phyloP scores from a whole-genome alignment of 2,888 invertebrate species.

The Pyralis farinalis region DNA sequence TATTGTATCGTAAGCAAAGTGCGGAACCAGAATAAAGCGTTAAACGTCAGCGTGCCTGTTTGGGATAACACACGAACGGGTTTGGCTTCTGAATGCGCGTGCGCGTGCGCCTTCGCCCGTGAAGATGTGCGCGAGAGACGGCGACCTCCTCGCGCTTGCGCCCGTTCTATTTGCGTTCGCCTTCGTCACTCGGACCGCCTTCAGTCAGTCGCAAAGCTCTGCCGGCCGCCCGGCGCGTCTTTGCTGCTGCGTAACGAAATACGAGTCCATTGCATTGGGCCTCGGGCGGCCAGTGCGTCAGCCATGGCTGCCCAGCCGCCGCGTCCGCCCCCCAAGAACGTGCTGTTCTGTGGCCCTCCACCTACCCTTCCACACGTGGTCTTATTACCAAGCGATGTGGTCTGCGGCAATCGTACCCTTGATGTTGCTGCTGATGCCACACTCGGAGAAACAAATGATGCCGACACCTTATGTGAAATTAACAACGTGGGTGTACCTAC shows the following conservation, averaged over 20 bases:
- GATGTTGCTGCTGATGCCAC: constrained; percentile 33
- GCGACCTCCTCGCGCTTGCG: constrained; percentile 79
- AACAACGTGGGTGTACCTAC: constrained; percentile 74
- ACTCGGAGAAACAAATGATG: constrained; percentile 52
- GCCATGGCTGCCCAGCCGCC: constrained; percentile 76
- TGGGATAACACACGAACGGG: constrained; percentile 67
- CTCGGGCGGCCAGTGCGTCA: constrained; percentile 55
- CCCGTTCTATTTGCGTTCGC: constrained; percentile 79
- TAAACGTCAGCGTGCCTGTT: constrained; percentile 69
- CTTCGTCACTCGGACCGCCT: constrained; percentile 77
- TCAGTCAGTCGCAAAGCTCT: constrained; percentile 77
- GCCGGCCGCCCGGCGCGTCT: constrained; percentile 75
- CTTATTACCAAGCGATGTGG: constrained; percentile 66
- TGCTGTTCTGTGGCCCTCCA: constrained; percentile 73
- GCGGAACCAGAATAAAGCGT: constrained; percentile 70
- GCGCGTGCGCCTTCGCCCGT: constrained; percentile 77
- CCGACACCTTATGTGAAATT: constrained; percentile 62
- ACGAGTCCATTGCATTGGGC: constrained; percentile 61
- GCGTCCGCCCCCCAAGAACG: constrained; percentile 73
- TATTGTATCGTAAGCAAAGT: constrained; percentile 53
- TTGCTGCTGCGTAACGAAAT: constrained; percentile 52
- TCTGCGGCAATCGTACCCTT: constrained; percentile 31
- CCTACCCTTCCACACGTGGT: constrained; percentile 73
- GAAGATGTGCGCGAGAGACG: constrained; percentile 79
- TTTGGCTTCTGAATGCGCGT: constrained; percentile 74